A percentile compares a stretch with the other conserved stretches of the same genome.
These are phyloP conservation scores for Lochmaea crataegi DNA, from an alignment of 2,888 invertebrate species.

Conservation along the genomic window DNA sequence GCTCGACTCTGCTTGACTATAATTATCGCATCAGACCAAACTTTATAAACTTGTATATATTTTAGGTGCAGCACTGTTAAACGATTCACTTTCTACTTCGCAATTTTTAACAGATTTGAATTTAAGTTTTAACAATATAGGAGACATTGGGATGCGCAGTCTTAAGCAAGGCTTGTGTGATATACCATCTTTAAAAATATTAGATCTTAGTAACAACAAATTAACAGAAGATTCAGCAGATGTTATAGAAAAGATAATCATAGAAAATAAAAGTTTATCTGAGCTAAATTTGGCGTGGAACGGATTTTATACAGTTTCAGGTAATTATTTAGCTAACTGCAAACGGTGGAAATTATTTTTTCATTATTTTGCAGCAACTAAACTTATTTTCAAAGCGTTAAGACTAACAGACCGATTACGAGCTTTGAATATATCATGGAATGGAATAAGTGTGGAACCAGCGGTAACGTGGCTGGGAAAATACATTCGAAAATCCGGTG, in stretches of 20 bases:
- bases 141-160: constrained; percentile 62
- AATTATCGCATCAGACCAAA: no score
- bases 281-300: constrained; percentile 69
- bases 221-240: constrained; percentile 64
- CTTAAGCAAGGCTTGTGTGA: constrained; percentile 59
- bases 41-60: constrained; percentile 19
- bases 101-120: constrained; percentile 60
- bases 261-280: constrained; percentile 63
- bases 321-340: constrained; percentile 45
- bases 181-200: constrained; percentile 58
- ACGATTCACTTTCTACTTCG: constrained; percentile 59
- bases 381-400: constrained; percentile 61
- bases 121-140: constrained; percentile 65
- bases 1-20: no score
- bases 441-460: constrained; percentile 62
- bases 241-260: constrained; percentile 61
- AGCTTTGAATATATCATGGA: constrained; percentile 66
- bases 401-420: constrained; percentile 56
- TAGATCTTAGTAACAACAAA: constrained; percentile 68
- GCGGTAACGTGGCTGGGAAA: constrained; percentile 53
- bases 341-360: no score
- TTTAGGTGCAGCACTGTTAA: constrained; percentile 61
- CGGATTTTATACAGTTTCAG: constrained; percentile 62
- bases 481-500: constrained; percentile 52
- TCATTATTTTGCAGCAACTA: constrained; percentile 55